Evolutionary conservation across 2,113 vertebrate species (phyloP), one percentile per base, ranked within the genome.

Genomic region (Heloderma charlesbogerti): DNA sequence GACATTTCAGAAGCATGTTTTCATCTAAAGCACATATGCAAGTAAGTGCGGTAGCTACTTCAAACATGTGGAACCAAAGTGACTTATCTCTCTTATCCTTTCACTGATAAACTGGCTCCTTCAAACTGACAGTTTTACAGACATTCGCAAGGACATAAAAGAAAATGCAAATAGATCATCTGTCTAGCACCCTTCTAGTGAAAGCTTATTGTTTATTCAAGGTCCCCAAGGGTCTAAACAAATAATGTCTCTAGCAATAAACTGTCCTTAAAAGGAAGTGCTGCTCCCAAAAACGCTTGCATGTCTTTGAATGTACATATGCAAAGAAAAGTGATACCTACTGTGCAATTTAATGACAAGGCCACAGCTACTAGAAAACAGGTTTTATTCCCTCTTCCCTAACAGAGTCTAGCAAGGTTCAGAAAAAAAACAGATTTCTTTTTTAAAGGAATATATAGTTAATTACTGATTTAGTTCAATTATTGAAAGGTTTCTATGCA

Each of bases 21-120:
- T 93, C 88, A 95, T 93, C 89, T 95, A 80, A 94, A 92, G 67
- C 82, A 92, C 92, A 96, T 89, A 95, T 94, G 94, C 91, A 94
- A 86, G 87, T 94, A 97, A 97, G 91, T 92, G 90, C 94, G 98
- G 98, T 98, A 98, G 97, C 98, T 97, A 97, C 97, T 98, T 98
- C 97, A 98, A 98, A 98, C 96, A 97, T 97, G 97, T 97, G 97
- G 96, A 97, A 98, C 96, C 96, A 97, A 98, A 98, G 96, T 95
- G 97, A 98, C 97, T 98, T 98, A 96, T 98, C 98, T 98, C 97
- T 97, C 98, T 98, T 97, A 97, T 97, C 97, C 96, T 95, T 96
- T 95, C 96, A 96, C 97, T 98, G 98, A 98, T 98, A 98, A 98
- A 97, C 97, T 97, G 97, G 95, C 97, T 97, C 97, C 97, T 97